Evolutionary conservation across 2,888 invertebrate genomes (phyloP), one percentile per base, ranked within the genome.

Genomic region (Andrena praecox): DNA sequence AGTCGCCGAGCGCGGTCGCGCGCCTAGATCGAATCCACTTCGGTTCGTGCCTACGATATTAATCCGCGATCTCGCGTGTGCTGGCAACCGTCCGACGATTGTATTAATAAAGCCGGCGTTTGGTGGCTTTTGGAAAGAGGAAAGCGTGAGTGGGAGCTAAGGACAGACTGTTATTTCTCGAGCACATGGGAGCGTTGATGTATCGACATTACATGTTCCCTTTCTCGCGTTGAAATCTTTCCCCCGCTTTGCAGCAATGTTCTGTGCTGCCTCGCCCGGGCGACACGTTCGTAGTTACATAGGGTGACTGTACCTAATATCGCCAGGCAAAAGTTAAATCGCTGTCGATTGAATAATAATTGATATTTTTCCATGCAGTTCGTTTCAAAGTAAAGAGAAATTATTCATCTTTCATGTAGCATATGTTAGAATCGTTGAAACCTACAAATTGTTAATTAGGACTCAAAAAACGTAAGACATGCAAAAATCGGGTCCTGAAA

Each of bases 11-110:
- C 4, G 64, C n/a, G 59, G 63, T 74, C 67, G 67, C 68, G 50
- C 73, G 48, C 27, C 31, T 71, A 80, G 69, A 72, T 72, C 64
- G 72, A 35, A 69, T 77, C 73, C 48, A 56, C n/a, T n/a, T 10
- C 1, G 2, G 42, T 2, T 48, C 54, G 52, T 69, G 50, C 33
- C 42, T n/a, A 27, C 7, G 7, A 68, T 48, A 84, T 84, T 84
- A 78, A 82, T 78, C 67, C 60, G 2, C 29, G 35, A 48, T 16
- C 42, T 52, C 54, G 71, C 59, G 54, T 42, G 73, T 3, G 52
- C 54, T 31, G 56, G 12, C 3, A 16, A 16, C 16, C 20, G 16
- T 35, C 56, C 2, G 27, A n/a, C 56, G 66, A 77, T 73, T 59
- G 59, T n/a, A 48, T 62, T 78, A 67, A 42, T 31, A 27, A 24